Evolutionary conservation across 2,113 vertebrate species (phyloP).

Genomic region (Girardinichthys multiradiatus): DNA sequence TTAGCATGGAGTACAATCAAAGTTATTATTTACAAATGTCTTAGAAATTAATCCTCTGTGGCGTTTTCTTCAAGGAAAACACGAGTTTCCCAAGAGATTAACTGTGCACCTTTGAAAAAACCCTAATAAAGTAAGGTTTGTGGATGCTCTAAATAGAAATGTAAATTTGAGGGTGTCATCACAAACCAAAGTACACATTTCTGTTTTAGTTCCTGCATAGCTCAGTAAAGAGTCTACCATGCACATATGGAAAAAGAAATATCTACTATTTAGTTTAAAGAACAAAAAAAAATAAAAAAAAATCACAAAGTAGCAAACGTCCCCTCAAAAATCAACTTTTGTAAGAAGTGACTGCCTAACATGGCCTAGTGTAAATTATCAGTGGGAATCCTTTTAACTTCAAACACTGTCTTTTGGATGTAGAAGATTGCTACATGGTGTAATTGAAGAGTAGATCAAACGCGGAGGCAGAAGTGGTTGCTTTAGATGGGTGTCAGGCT

Average conservation of each 20-base stretch:
- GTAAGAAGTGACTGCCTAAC: slow-evolving; percentile 27
- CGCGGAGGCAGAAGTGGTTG: slow-evolving; percentile 46
- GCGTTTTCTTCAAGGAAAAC: slow-evolving; percentile 24
- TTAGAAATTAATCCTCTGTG: slow-evolving; percentile 17
- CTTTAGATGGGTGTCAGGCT: slow-evolving; percentile 58
- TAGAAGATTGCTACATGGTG: slow-evolving; percentile 71
- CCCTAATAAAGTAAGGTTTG: slow-evolving; percentile 23
- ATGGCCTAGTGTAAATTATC: slow-evolving; percentile 51
- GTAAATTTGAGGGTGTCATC: slow-evolving; percentile 51
- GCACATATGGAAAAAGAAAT: slow-evolving; percentile 21
- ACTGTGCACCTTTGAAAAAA: slow-evolving; percentile 51
- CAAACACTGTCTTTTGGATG: slow-evolving; percentile 67
- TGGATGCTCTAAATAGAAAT: slow-evolving; percentile 47
- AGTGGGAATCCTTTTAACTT: slow-evolving; percentile 70
- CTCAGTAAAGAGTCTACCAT: slow-evolving; percentile 10
- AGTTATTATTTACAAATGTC: slow-evolving; percentile 26
- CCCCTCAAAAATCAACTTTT: slow-evolving; percentile 33
- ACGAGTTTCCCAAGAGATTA: slow-evolving; percentile 30
- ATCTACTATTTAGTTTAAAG: slow-evolving; percentile 40
- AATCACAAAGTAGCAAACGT: slow-evolving; percentile 25
- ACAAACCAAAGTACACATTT: slow-evolving; percentile 25
- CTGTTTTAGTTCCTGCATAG: neutral
- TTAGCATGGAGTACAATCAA: slow-evolving; percentile 7
- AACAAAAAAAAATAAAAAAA: slow-evolving; percentile 13
- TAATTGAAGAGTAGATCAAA: slow-evolving; percentile 80